These are phyloP conservation scores for Caenorhabditis sp. DNA, from an alignment of 2,888 invertebrate genomes.

Conservation along the genomic window DNA sequence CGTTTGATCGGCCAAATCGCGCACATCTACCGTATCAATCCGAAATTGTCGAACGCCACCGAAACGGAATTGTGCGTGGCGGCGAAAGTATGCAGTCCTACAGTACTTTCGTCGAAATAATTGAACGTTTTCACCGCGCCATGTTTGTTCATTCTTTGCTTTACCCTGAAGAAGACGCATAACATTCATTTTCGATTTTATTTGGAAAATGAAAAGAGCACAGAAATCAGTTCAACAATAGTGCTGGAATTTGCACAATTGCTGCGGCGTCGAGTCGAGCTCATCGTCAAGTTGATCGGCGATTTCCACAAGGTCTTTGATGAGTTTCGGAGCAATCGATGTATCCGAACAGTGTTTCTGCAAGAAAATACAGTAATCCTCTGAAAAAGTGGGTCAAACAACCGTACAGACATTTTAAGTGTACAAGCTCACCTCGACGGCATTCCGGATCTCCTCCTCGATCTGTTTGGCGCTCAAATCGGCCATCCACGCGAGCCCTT, in stretches of 20 bases:
- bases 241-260: neutral
- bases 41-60: neutral
- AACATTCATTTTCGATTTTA: neutral
- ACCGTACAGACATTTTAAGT: neutral
- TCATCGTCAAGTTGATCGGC: slow-evolving; percentile 7
- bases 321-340: neutral
- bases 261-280: neutral
- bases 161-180: neutral
- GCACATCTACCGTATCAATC: neutral
- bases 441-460: slow-evolving; percentile 13
- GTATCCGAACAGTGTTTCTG: neutral
- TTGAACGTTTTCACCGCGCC: neutral
- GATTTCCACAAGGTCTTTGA: neutral
- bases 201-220: neutral
- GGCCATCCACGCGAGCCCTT: slow-evolving; percentile 31
- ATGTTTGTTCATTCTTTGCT: neutral
- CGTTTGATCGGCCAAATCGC: neutral
- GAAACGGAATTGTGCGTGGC: neutral
- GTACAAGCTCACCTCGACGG: slow-evolving; percentile 31
- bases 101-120: neutral
- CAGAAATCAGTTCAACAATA: neutral
- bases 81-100: neutral
- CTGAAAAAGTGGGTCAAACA: no score
- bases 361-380: no score
- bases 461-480: slow-evolving; percentile 22